Base-by-base conservation (phyloP, 2,797 vertebrate species). In the Megalops cyprinoides region DNA sequence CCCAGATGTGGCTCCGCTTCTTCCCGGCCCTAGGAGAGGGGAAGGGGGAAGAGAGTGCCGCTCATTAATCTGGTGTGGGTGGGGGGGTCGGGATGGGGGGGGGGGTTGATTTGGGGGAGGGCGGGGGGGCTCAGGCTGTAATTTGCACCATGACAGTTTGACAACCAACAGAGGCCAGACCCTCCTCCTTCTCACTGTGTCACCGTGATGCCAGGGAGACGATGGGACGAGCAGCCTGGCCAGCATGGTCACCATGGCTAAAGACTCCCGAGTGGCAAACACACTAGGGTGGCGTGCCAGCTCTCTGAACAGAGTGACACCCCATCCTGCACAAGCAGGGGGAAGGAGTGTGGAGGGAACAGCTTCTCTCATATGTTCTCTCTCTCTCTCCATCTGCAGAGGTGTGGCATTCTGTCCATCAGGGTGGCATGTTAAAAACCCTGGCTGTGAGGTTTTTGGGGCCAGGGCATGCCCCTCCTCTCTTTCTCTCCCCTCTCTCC, bases 141-240 rank as follows among this genome's bases (percentile, higher is more conserved):
- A 69, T 69, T 69, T 69, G 37, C 65, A 39, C 65, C 5, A 42
- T 42, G 37, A 69, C 65, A 69, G 37, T 39, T n/a, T 69, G 65
- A 69, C 65, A 69, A 65, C 65, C 10, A 69, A 39, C 65, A 69
- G 65, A 69, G 37, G 42, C 65, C 18, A 69, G 37, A n/a, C 20
- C 65, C 37, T 69, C 65, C 6, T 42, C 3, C 65, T 28, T 42
- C 6, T 42, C 65, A 20, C 34, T 42, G 65, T 69, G 65, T 69
- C 65, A 42, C 37, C 37, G 15, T 6, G 6, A 69, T 42, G 37
- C 15, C 18, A 3, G 65, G 65, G 37, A 67, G n/a, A n/a, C n/a
- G n/a, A n/a, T n/a, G n/a, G n/a, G n/a, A n/a, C n/a, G n/a, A n/a
- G n/a, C n/a, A n/a, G n/a, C n/a, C n/a, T n/a, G n/a, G n/a, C n/a